Base-by-base conservation (phyloP, 2,888 invertebrate genomes). In the Euplexia lucipara region DNA sequence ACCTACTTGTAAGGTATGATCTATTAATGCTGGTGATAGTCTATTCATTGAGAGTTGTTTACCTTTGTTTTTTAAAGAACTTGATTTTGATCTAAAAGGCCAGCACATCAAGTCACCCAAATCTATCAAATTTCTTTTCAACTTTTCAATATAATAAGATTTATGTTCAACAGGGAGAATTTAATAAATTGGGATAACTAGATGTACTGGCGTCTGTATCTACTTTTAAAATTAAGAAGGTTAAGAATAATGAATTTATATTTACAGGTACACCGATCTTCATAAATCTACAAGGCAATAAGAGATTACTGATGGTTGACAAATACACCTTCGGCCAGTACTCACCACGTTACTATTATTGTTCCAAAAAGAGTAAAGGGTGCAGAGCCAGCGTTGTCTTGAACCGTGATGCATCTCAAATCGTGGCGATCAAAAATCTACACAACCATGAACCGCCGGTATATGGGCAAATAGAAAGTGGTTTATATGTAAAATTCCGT, bases 351-450 rank as follows among this genome's bases (percentile, higher is more conserved):
- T 60, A 68, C 30, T 79, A 51, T 18, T 75, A 78, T n/a, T 78
- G 75, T 58, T 73, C 78, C 0, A 73, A 75, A 22, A 58, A 53
- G n/a, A 2, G 10, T 0, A 64, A 61, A 18, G 68, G 74, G 0
- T 78, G 75, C 32, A 73, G 20, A 48, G 73, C 73, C 7, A 67
- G 35, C 34, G 56, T 78, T n/a, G 18, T 68, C 7, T 22, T 74
- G 26, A 54, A 42, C n/a, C 41, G 10, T 1, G 44, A 65, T 20
- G 22, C 14, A 6, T 37, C 53, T 34, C 18, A 37, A n/a, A 41
- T 75, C 9, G 12, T 63, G 18, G 0, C n/a, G 10, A 5, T 75
- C 3, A 51, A 57, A n/a, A 53, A 42, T 42, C 20, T 32, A 16
- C 73, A 73, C 39, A 20, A 60, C n/a, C 76, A 75, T n/a, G 39